Base-by-base conservation (phyloP, 2,113 vertebrate species). In the Mandrillus leucophaeus region DNA sequence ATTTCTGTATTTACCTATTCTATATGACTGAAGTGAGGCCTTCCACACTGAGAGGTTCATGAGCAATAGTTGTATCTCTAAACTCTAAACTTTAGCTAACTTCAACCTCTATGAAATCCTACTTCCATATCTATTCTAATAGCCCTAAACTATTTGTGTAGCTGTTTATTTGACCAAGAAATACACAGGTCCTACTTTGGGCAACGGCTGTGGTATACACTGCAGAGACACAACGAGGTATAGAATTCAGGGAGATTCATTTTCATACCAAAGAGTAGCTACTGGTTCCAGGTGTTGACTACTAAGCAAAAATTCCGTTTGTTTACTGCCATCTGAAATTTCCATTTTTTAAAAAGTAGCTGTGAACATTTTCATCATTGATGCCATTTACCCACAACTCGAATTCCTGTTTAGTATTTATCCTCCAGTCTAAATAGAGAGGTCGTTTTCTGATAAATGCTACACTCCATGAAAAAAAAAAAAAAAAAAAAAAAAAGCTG, bases 401-500 rank as follows among this genome's bases (percentile, higher is more conserved):
- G 18, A 78, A 86, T 85, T 93, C 59, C 50, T 66, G 78, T 30
- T 55, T 92, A 89, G 27, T 38, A 82, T 32, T 87, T 45, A 32
- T 88, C 68, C 64, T 95, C 68, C 45, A 90, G 45, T 91, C 3
- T 87, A 55, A 96, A 76, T 61, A 96, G 66, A 85, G 59, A 68
- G 16, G 40, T 68, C 64, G 13, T 61, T 94, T 93, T 96, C 64
- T 93, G 45, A 80, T 50, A 95, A 76, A 35, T 86, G 55, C 25
- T 70, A 22, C 2, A 73, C 84, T 40, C 5, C 20, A 45, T 45
- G 80, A 50, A 45, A 79, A 50, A 75, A 43, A 5, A 45, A 50
- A 32, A 75, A 43, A 5, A 45, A 50, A 32, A 55, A 52, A 45
- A 78, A 20, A 25, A 78, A 55, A 52, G 52, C 72, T 68, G 76